Base-by-base conservation (phyloP, 2,888 invertebrate genomes). In the Eilema sororculum region DNA sequence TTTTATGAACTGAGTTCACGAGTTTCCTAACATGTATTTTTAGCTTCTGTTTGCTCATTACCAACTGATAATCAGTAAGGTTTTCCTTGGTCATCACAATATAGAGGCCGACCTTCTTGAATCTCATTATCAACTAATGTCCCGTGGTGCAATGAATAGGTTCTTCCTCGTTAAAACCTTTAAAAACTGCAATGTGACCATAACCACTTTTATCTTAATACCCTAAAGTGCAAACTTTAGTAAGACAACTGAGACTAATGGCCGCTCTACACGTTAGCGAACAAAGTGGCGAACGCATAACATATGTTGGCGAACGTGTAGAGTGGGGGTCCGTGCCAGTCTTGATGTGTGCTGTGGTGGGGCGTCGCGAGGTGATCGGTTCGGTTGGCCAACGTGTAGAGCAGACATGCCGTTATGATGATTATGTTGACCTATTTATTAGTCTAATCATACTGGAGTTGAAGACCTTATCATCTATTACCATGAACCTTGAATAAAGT, bases 401-500 rank as follows among this genome's bases (percentile, higher is more conserved):
- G 33, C 33, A 16, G 41, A 16, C 41, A 41, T 41, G 2, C 16
- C 46, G 20, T 20, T 20, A 46, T 46, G 46, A 16, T 41, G 41
- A 6, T 46, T 46, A 46, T 5, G 46, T 46, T 20, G 20, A 46
- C 46, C 20, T 46, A n/a, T 9, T 0, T 52, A 52, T 52, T 46
- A 20, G 20, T 52, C n/a, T 3, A 8, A 52, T 52, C n/a, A 52
- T 52, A 46, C n/a, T 52, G n/a, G 52, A 52, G n/a, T n/a, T n/a
- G 20, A 52, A 52, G 52, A 52, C 52, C n/a, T 52, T 52, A 52
- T 52, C 52, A n/a, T 20, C n/a, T 52, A n/a, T 52, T 52, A n/a
- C n/a, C 52, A 52, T 9, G 52, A 25, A 58, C 57, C 57, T 58
- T 37, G 33, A 61, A 33, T 61, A 33, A 22, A 33, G 63, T 24